phyloP scores from a whole-genome alignment of 2,113 vertebrate genomes.

The Ranitomeya variabilis region DNA sequence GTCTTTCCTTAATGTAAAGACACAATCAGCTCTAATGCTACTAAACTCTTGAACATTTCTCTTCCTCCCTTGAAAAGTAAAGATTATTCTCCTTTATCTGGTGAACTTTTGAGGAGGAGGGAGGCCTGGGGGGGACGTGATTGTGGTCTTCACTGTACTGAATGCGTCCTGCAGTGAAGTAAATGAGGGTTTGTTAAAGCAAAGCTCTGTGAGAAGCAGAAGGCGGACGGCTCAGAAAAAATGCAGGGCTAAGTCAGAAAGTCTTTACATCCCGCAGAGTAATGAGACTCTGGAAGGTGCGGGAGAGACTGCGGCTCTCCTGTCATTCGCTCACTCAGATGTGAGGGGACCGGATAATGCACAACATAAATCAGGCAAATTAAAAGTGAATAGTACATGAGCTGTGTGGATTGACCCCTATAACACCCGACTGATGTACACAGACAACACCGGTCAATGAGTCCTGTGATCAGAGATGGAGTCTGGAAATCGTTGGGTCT shows the following conservation, averaged over 20 bases:
- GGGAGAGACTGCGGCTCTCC: not conserved
- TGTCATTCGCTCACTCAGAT: not conserved
- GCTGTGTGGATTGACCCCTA: not conserved
- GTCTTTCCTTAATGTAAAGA: conserved; percentile 10
- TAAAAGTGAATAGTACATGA: not conserved
- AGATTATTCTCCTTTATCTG: conserved; percentile 20
- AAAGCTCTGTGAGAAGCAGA: conserved; percentile 8
- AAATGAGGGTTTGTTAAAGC: conserved; percentile 48
- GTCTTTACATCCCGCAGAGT: conserved; percentile 23
- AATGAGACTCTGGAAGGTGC: conserved; percentile 11
- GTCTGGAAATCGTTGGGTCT: not conserved
- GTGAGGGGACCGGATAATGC: not conserved
- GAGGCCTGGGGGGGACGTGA: not conserved
- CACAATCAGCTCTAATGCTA: conserved; percentile 11
- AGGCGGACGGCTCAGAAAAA: not conserved
- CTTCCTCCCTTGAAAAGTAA: conserved; percentile 12
- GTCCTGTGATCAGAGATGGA: not conserved
- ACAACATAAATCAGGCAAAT: not conserved
- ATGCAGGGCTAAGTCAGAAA: conserved; percentile 1
- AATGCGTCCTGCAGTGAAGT: conserved; percentile 23
- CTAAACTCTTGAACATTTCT: conserved; percentile 6
- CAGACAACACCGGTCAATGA: not conserved
- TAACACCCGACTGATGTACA: not conserved
- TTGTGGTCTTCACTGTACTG: conserved; percentile 32
- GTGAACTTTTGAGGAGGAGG: conserved; percentile 17